Percentiles rank a stretch among this genome's conserved stretches.
Conservation (phyloP, 2,113 vertebrate genomes). For the Amphiprion percula region DNA sequence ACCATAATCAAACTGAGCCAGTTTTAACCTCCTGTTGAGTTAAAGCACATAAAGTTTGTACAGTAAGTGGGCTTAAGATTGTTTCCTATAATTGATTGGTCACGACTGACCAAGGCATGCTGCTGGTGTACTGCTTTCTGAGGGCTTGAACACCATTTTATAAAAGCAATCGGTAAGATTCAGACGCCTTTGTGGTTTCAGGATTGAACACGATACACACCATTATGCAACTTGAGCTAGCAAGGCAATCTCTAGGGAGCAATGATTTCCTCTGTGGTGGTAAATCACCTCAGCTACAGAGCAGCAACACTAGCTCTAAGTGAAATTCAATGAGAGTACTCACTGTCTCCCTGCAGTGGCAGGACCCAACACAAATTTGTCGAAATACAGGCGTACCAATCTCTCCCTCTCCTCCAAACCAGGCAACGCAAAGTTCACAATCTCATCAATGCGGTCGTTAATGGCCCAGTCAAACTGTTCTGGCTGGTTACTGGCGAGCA, state of each 20-base stretch:
- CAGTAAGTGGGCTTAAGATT: not conserved
- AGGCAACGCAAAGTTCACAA: constrained; percentile 88
- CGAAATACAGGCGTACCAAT: constrained; percentile 90
- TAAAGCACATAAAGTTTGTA: constrained; percentile 13
- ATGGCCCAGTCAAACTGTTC: constrained; percentile 94
- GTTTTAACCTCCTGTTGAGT: constrained; percentile 86
- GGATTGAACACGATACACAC: constrained; percentile 39
- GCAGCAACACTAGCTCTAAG: constrained; percentile 13
- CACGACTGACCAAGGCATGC: constrained; percentile 2
- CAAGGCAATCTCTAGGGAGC: constrained; percentile 39
- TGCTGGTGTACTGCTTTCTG: constrained; percentile 5
- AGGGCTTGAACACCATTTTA: constrained; percentile 35
- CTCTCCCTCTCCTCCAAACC: constrained; percentile 86
- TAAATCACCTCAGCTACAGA: constrained; percentile 41
- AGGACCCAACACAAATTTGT: constrained; percentile 88
- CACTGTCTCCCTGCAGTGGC: constrained; percentile 92
- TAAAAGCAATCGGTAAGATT: constrained; percentile 32
- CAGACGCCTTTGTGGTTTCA: constrained; percentile 40
- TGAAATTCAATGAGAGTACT: constrained; percentile 73
- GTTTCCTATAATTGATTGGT: constrained; percentile 28
- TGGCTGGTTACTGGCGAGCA: constrained; percentile 92
- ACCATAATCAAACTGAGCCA: constrained; percentile 92
- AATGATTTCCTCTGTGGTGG: constrained; percentile 23
- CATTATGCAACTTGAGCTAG: constrained; percentile 49
- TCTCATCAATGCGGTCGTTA: constrained; percentile 90